phyloP scores from a whole-genome alignment of 2,888 invertebrate species.

The Eulithis prunata region DNA sequence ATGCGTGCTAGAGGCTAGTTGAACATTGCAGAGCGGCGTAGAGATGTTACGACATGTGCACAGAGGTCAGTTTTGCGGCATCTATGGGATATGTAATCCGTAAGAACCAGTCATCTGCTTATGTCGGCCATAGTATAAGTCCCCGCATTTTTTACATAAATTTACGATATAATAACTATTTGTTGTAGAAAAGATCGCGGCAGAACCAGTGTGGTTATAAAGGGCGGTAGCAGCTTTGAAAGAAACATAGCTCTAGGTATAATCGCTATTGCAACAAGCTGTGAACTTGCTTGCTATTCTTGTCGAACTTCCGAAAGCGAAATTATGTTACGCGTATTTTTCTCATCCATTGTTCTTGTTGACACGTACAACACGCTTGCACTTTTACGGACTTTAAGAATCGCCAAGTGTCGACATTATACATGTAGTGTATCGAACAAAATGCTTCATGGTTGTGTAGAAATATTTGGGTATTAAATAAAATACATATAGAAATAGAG shows the following conservation, averaged over 20 bases:
- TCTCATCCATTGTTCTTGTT: constrained; percentile 29
- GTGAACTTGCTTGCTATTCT: constrained; percentile 32
- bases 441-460: too few relatives aligned
- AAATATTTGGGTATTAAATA: too few relatives aligned
- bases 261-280: constrained; percentile 28
- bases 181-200: not conserved
- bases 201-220: not conserved
- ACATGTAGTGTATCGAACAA: too few relatives aligned
- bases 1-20: constrained; percentile 48
- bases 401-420: too few relatives aligned
- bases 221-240: not conserved
- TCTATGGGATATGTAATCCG: constrained; percentile 35
- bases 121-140: not conserved
- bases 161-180: too few relatives aligned
- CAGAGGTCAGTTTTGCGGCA: constrained; percentile 45
- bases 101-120: not conserved
- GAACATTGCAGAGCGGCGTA: constrained; percentile 49
- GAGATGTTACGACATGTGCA: constrained; percentile 50
- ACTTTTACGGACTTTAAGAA: not conserved
- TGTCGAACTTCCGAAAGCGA: constrained; percentile 31
- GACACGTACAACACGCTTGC: constrained; percentile 12
- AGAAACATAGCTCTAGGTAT: constrained; percentile 12
- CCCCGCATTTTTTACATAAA: too few relatives aligned
- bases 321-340: constrained; percentile 25
- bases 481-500: too few relatives aligned